phyloP scores from a whole-genome alignment of 2,113 vertebrate species.

The Brachypteracias leptosomus region DNA sequence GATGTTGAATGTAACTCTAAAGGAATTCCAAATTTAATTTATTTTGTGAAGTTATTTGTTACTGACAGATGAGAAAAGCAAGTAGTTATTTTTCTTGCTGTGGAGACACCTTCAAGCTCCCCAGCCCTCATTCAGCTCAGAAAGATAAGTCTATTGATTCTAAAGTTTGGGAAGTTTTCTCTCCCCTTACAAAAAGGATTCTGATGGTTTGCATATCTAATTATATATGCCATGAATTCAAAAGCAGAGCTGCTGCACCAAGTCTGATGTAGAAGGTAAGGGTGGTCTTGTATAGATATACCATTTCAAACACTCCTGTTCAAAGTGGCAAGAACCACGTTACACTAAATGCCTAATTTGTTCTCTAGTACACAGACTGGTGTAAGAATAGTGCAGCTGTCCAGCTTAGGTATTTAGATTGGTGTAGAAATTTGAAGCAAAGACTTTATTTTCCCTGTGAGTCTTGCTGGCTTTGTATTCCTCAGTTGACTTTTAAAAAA shows the following conservation, averaged over 20 bases:
- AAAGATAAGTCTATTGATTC: neutral
- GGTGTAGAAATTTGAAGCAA: no score
- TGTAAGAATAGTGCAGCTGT: no score
- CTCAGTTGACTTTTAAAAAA: no score
- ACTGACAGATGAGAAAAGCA: neutral
- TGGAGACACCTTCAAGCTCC: neutral
- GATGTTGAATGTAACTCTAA: neutral
- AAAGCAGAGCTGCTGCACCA: neutral
- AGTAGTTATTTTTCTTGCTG: neutral
- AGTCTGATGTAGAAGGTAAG: neutral
- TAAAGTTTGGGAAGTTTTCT: neutral
- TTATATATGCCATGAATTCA: neutral
- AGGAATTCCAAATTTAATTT: neutral
- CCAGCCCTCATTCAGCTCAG: neutral
- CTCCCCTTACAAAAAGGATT: neutral
- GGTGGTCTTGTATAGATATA: neutral
- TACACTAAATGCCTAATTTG: no score
- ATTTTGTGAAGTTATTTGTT: neutral
- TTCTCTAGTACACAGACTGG: no score
- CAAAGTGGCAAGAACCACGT: no score
- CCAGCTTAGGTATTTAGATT: no score
- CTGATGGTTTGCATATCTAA: neutral
- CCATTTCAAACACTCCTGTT: no score
- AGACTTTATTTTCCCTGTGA: no score
- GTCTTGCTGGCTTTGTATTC: no score